These are phyloP conservation scores for Shinisaurus crocodilurus DNA, from an alignment of 2,113 vertebrate genomes.

Conservation along the genomic window DNA sequence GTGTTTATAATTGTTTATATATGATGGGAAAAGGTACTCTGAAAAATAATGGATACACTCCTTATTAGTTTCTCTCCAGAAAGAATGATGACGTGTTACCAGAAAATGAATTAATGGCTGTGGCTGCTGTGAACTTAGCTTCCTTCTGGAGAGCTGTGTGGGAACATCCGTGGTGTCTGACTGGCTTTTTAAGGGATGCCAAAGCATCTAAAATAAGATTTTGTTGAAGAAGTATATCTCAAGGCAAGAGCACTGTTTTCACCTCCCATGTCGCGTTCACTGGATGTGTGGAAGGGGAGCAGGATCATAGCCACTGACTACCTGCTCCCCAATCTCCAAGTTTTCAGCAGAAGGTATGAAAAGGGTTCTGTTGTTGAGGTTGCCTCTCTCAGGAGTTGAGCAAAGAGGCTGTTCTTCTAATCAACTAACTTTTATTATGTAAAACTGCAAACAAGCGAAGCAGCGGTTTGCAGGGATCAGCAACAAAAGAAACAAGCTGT, in stretches of 20 bases:
- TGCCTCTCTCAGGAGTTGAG: too few species aligned
- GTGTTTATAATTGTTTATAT: not conserved
- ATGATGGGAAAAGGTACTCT: not conserved
- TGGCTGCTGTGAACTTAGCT: not conserved
- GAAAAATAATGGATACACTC: not conserved
- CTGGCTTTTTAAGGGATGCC: not conserved
- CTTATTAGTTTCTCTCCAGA: not conserved
- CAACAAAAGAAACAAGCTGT: too few species aligned
- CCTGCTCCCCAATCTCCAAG: not conserved
- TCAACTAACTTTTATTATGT: too few species aligned
- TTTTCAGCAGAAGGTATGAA: not conserved
- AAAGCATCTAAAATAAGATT: not conserved
- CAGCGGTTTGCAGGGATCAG: too few species aligned
- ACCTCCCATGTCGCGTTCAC: not conserved
- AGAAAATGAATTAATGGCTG: too few species aligned
- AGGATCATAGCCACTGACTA: not conserved
- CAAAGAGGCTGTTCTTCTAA: too few species aligned
- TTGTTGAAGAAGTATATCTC: not conserved
- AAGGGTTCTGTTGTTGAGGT: too few species aligned
- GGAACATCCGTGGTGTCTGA: not conserved
- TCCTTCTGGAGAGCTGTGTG: not conserved
- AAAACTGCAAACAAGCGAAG: too few species aligned
- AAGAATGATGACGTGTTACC: not conserved
- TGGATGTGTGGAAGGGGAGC: not conserved
- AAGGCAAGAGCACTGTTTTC: not conserved